phyloP scores from a whole-genome alignment of 2,888 invertebrate genomes.

The Lasius platythorax region DNA sequence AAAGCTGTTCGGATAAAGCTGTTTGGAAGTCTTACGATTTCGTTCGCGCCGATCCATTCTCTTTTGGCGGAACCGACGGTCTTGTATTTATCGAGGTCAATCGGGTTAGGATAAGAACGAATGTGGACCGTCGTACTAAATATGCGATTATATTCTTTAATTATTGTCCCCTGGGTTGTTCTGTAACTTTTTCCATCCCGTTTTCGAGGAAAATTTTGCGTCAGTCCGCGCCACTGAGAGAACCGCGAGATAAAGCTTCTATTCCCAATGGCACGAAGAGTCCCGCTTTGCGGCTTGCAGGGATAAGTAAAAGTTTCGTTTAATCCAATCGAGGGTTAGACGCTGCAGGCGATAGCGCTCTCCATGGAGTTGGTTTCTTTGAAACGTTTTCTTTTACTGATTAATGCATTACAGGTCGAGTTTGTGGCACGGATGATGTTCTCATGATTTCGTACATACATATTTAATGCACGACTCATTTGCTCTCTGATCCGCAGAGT shows the following conservation, averaged over 20 bases:
- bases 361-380: conserved; percentile 16
- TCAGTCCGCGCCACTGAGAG: not conserved
- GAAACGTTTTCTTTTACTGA: conserved; percentile 18
- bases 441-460: conserved; percentile 24
- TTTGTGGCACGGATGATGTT: not conserved
- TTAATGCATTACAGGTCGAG: conserved; percentile 25
- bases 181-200: conserved; percentile 28
- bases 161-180: conserved; percentile 1
- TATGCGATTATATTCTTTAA: conserved; percentile 36
- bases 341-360: not conserved
- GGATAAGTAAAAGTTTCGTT: conserved; percentile 51
- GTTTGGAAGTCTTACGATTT: conserved; percentile 64
- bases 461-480: conserved; percentile 9
- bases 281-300: conserved; percentile 32
- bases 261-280: conserved; percentile 39
- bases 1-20: conserved; percentile 63
- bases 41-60: conserved; percentile 54
- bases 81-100: conserved; percentile 37
- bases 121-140: conserved; percentile 23
- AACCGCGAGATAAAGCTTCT: conserved; percentile 22
- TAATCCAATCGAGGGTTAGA: conserved; percentile 50
- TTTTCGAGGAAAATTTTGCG: conserved; percentile 32
- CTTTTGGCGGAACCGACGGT: conserved; percentile 2
- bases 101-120: not conserved
- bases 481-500: not conserved